Percentiles rank a stretch among this genome's conserved stretches.
Evolutionary conservation across 2,797 vertebrate genomes (phyloP).

Genomic region (Spatula clypeata): DNA sequence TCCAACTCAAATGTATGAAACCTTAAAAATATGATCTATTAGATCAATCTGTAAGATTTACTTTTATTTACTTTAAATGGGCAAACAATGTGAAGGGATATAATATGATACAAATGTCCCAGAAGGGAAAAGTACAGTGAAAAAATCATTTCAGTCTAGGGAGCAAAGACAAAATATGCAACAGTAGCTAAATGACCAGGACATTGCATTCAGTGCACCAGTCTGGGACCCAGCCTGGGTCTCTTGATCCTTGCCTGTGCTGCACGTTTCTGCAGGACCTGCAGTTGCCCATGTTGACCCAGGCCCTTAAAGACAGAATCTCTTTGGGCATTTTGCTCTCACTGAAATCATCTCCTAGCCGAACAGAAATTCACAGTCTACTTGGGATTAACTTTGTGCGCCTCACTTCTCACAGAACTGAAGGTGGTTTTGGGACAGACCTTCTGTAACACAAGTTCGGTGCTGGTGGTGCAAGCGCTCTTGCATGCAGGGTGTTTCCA

Average conservation of each 20-base stretch:
- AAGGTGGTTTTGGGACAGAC: not conserved
- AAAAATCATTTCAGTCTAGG: not conserved
- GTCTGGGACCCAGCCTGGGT: not conserved
- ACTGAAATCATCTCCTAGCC: not conserved
- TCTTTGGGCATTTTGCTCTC: not conserved
- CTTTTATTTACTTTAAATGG: constrained; percentile 32
- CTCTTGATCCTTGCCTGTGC: not conserved
- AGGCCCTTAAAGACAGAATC: not conserved
- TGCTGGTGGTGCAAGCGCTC: not conserved
- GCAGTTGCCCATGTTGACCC: not conserved
- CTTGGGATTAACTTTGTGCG: not conserved
- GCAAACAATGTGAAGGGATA: not conserved
- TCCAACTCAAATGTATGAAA: not conserved
- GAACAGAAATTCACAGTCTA: not conserved
- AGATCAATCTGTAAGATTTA: not conserved
- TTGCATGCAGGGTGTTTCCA: fast-evolving
- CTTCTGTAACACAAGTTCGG: not conserved
- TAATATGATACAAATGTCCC: not conserved
- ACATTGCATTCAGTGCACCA: not conserved
- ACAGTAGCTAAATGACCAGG: not conserved
- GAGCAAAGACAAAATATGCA: not conserved
- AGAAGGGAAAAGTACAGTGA: not conserved
- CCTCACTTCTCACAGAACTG: not conserved
- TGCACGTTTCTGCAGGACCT: not conserved
- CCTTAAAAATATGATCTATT: not conserved